Evolutionary conservation across 2,113 vertebrate genomes (phyloP), one percentile per base, ranked within the genome.

Genomic region (Sitta europaea): DNA sequence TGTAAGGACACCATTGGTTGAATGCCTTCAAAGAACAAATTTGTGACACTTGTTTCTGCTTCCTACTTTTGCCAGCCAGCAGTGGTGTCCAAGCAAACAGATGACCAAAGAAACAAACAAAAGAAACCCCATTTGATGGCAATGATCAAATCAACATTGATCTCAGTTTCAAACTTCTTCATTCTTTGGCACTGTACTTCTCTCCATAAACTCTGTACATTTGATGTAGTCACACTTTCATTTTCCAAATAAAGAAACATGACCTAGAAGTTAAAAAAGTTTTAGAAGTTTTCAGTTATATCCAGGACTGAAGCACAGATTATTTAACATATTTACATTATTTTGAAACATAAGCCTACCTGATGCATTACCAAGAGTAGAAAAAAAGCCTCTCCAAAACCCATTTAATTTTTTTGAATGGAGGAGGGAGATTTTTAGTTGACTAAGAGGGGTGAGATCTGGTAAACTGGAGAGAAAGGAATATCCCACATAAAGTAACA

Each of bases 61-160:
- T 57, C 42, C 17, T 42, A 15, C 13, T 25, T 86, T 65, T n/a
- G 7, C 6, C 31, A 57, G 35, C 5, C 28, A 63, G 28, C 21
- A 58, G 29, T 54, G 25, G 12, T 63, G 55, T 48, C 8, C 24
- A 59, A 67, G 25, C 5, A 86, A 16, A 40, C 2, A 80, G 35
- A 38, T 63, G 7, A 27, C 5, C 33, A 67, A 90, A 80, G 4
- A 35, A 43, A 28, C 3, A n/a, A 78, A 58, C 4, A 63, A 2
- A 43, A 35, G 12, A 23, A 18, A 17, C 0, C 1, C 3, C 17
- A 67, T 9, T 66, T 50, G 18, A 57, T 43, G 13, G 11, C 6
- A 67, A 67, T 72, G 9, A 67, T 9, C 3, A 67, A 80, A 76
- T 47, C 24, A 29, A 5, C 72, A 6, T 10, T 36, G n/a, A 48